A percentile compares a stretch with the other conserved stretches of the same genome.
phyloP scores from a whole-genome alignment of 2,113 vertebrate genomes.

The Struthidea cinerea region DNA sequence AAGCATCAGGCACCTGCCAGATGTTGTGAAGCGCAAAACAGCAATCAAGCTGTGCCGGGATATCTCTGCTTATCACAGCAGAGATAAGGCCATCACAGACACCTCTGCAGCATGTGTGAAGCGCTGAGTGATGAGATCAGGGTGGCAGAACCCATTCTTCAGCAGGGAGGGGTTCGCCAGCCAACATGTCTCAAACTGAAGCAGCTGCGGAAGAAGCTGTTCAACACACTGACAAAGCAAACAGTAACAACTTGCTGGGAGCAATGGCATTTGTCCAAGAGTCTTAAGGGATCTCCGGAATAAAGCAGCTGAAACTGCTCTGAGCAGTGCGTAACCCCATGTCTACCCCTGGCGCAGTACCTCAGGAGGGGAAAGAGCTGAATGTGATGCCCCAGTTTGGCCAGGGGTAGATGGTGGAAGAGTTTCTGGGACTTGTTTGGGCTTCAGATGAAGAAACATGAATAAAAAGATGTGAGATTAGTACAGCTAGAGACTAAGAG shows the following conservation, averaged over 20 bases:
- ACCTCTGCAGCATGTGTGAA: not conserved
- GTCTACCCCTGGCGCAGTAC: accelerated
- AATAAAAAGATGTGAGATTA: not conserved
- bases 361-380: not conserved
- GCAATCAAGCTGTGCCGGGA: not conserved
- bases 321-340: accelerated
- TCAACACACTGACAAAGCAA: not conserved
- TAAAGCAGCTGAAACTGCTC: not conserved
- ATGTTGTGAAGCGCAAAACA: not conserved
- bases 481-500: not conserved
- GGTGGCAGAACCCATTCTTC: not conserved
- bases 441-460: not conserved
- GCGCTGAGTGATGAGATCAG: not conserved
- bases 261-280: not conserved
- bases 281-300: not conserved
- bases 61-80: too few relatives aligned
- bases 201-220: not conserved
- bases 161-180: not conserved
- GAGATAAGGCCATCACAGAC: not conserved
- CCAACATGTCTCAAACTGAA: not conserved
- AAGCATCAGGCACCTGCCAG: not conserved
- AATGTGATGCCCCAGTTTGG: not conserved
- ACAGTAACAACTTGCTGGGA: not conserved
- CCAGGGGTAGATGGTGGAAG: not conserved
- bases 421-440: not conserved